Evolutionary conservation across 2,113 vertebrate species (phyloP).

Genomic region (Paramisgurnus dabryanus): DNA sequence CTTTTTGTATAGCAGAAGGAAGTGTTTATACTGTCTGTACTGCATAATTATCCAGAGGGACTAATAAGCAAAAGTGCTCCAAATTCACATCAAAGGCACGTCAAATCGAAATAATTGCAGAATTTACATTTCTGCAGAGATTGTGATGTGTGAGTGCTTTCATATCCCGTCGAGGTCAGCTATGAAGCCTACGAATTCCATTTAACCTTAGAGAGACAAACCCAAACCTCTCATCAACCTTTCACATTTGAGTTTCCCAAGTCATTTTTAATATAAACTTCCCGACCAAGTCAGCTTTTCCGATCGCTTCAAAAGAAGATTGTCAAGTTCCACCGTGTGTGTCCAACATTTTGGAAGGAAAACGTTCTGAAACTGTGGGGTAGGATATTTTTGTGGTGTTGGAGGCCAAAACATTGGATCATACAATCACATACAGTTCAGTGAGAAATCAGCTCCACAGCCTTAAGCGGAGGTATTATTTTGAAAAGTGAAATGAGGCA

Average conservation of each 20-base stretch:
- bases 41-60: conserved; percentile 10
- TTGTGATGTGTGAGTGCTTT: neutral
- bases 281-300: conserved; percentile 1
- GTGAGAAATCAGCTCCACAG: neutral
- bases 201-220: neutral
- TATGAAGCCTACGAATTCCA: neutral
- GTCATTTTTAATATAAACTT: neutral
- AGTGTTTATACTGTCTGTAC: neutral
- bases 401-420: conserved; percentile 13
- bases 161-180: neutral
- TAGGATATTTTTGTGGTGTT: neutral
- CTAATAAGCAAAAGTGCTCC: neutral
- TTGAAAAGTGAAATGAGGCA: neutral
- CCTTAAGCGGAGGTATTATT: neutral
- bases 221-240: conserved; percentile 6
- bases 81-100: neutral
- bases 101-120: neutral
- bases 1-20: neutral
- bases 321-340: neutral
- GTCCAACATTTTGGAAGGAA: conserved; percentile 12
- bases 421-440: neutral
- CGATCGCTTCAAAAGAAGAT: neutral
- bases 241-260: neutral
- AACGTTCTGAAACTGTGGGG: conserved; percentile 13
- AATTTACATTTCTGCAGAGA: conserved; percentile 1